Evolutionary conservation across 2,113 vertebrate genomes (phyloP).

Genomic region (Nerophis ophidion): DNA sequence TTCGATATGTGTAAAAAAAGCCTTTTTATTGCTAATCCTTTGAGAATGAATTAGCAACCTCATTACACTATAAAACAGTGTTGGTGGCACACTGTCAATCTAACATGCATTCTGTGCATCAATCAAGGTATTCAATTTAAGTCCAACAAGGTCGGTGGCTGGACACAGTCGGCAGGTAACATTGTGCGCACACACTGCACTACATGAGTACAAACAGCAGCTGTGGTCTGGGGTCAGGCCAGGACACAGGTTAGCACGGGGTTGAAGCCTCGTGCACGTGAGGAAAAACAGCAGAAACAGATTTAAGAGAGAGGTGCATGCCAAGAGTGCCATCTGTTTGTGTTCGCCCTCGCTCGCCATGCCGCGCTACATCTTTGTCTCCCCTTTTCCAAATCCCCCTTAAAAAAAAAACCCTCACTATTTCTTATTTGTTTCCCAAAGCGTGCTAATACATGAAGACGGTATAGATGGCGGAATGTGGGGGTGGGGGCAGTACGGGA

Average conservation of each 20-base stretch:
- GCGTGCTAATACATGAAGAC: constrained; percentile 44
- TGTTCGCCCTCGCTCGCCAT: constrained; percentile 39
- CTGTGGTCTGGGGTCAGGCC: constrained; percentile 53
- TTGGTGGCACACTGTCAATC: too few species aligned
- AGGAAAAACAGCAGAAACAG: constrained; percentile 72
- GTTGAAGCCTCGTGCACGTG: constrained; percentile 68
- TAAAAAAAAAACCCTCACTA: constrained; percentile 34
- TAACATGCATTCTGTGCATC: neutral
- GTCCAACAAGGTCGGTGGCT: neutral
- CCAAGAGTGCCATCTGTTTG: constrained; percentile 73
- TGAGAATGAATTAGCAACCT: too few species aligned
- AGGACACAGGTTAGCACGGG: constrained; percentile 69
- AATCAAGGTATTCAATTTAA: neutral
- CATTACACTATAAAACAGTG: too few species aligned
- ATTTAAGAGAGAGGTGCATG: constrained; percentile 66
- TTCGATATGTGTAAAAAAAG: too few species aligned
- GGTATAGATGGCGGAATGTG: constrained; percentile 38
- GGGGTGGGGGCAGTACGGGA: constrained; percentile 18
- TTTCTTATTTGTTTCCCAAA: constrained; percentile 41
- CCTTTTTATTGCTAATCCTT: too few species aligned
- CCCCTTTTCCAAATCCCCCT: constrained; percentile 45
- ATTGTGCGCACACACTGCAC: constrained; percentile 20
- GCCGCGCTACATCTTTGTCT: constrained; percentile 52
- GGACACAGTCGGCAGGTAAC: constrained; percentile 1
- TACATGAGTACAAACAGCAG: constrained; percentile 7